Conservation (phyloP, 2,797 vertebrate species). For the Falco concolor region DNA sequence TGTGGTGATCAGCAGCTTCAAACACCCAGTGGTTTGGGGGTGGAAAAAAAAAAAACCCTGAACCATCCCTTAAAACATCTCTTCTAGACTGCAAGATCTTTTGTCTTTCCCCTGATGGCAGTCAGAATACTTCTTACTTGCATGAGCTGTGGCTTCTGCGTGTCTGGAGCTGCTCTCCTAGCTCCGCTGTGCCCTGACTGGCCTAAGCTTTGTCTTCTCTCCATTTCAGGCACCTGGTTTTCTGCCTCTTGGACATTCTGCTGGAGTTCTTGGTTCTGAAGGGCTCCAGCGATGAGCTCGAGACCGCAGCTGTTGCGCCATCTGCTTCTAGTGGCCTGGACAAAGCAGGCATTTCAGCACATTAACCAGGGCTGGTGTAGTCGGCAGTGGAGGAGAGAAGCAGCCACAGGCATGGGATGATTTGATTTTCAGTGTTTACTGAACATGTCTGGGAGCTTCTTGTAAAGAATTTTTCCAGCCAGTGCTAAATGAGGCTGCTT, state of each 20-base stretch:
- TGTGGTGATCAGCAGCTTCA: background rate
- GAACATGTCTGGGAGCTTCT: background rate
- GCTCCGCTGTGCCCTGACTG: background rate
- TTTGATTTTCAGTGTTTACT: background rate
- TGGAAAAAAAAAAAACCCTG: background rate
- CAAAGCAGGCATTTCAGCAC: conserved; percentile 6
- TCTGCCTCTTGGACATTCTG: conserved; percentile 86
- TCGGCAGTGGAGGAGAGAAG: background rate
- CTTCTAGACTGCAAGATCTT: background rate
- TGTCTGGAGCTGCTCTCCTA: background rate
- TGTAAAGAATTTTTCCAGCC: background rate
- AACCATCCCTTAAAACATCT: background rate
- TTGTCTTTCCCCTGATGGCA: background rate
- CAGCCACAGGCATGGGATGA: background rate
- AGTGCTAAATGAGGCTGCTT: background rate
- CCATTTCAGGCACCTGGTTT: conserved; percentile 86
- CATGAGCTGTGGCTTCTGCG: background rate
- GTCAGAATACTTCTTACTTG: background rate
- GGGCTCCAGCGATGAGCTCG: conserved; percentile 63
- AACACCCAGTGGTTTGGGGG: background rate
- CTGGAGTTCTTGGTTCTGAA: conserved; percentile 87
- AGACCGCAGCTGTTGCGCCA: background rate
- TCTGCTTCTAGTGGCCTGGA: background rate
- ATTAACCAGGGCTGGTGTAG: background rate
- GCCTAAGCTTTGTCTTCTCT: conserved; percentile 30